phyloP scores from a whole-genome alignment of 1,140 invertebrate species.

The Propsilocerus akamusi region DNA sequence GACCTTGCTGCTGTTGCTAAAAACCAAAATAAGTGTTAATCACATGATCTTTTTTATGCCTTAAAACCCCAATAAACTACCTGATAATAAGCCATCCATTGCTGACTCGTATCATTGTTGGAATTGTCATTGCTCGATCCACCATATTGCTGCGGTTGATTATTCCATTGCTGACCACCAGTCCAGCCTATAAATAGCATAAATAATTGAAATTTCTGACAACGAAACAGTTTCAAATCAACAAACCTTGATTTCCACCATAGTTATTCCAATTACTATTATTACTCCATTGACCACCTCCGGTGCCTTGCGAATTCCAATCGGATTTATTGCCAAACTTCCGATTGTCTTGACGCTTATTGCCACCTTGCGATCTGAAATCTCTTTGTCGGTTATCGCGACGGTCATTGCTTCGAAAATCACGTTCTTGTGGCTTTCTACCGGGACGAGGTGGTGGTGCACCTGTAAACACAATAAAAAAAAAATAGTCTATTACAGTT shows the following conservation, averaged over 20 bases:
- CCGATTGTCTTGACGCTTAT: background rate
- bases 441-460: background rate
- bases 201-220: background rate
- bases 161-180: background rate
- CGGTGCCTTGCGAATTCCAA: constrained; percentile 10
- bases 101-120: background rate
- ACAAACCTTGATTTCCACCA: constrained; percentile 3
- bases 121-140: background rate
- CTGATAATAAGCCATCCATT: background rate
- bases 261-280: constrained; percentile 17
- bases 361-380: background rate
- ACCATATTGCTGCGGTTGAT: background rate
- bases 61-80: background rate
- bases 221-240: background rate
- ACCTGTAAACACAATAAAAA: background rate
- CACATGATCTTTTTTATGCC: background rate
- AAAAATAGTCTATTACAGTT: background rate
- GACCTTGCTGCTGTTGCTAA: background rate
- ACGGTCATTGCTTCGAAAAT: constrained; percentile 11
- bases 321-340: background rate
- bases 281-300: constrained; percentile 27
- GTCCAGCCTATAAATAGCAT: background rate
- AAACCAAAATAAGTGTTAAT: background rate
- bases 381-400: constrained; percentile 9
- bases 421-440: background rate